Evolutionary conservation across 2,888 invertebrate species (phyloP).

Genomic region (Marasmarcha lunaedactyla): DNA sequence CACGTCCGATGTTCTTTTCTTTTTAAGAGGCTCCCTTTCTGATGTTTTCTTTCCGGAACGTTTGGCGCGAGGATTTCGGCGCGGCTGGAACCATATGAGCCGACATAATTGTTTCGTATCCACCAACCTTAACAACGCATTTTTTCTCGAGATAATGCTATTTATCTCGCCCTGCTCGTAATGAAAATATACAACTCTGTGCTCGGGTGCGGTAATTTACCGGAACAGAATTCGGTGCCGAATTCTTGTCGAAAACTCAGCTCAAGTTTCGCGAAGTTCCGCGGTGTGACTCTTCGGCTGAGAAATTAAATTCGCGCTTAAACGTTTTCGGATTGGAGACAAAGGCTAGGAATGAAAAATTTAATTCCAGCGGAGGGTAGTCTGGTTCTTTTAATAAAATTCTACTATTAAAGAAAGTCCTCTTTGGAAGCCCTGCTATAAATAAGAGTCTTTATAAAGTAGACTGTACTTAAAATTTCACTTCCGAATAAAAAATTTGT

Average conservation of each 20-base stretch:
- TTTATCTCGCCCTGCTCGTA: slow-evolving; percentile 46
- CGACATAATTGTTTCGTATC: slow-evolving; percentile 45
- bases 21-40: slow-evolving; percentile 31
- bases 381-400: slow-evolving; percentile 6
- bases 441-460: not conserved
- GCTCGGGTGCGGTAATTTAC: slow-evolving; percentile 27
- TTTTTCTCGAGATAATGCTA: slow-evolving; percentile 53
- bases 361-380: slow-evolving; percentile 15
- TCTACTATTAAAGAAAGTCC: not conserved
- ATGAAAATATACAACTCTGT: slow-evolving; percentile 44
- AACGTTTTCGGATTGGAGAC: slow-evolving; percentile 1
- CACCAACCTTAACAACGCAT: slow-evolving; percentile 30
- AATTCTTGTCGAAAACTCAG: slow-evolving; percentile 23
- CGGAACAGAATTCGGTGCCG: slow-evolving; percentile 30
- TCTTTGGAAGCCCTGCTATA: not conserved
- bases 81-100: slow-evolving; percentile 8
- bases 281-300: slow-evolving; percentile 22
- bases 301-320: slow-evolving; percentile 31
- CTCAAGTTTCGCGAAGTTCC: slow-evolving; percentile 21
- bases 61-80: slow-evolving; percentile 25
- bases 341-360: not conserved
- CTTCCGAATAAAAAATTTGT: not conserved
- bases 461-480: too few relatives aligned
- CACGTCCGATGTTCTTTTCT: slow-evolving; percentile 3
- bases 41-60: slow-evolving; percentile 33